Evolutionary conservation across 2,113 vertebrate genomes (phyloP).

Genomic region (Callithrix jacchus): DNA sequence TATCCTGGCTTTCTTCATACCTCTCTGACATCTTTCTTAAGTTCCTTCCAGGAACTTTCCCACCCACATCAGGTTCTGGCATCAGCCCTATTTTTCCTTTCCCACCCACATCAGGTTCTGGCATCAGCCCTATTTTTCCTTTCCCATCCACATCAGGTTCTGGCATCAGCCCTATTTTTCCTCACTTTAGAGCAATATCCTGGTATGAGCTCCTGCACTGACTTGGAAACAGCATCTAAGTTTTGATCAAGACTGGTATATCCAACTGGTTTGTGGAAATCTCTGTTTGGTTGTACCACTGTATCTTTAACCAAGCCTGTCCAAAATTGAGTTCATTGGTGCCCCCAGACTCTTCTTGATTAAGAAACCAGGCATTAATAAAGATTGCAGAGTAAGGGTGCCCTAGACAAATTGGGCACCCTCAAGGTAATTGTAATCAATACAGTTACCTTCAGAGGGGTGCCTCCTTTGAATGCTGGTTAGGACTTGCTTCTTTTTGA

Average conservation of each 20-base stretch:
- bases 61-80: neutral
- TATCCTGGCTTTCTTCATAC: neutral
- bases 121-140: neutral
- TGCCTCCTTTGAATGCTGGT: neutral
- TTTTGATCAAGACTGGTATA: neutral
- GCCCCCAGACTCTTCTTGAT: neutral
- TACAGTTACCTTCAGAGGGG: slow-evolving; percentile 50
- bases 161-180: neutral
- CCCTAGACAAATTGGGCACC: neutral
- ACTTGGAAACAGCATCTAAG: neutral
- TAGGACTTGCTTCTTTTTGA: slow-evolving; percentile 25
- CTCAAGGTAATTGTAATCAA: too few species aligned
- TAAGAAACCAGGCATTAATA: neutral
- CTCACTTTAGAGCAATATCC: neutral
- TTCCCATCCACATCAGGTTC: neutral
- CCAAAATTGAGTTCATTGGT: neutral
- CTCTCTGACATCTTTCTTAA: neutral
- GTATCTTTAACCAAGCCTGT: neutral
- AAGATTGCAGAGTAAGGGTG: neutral
- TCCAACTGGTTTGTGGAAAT: neutral
- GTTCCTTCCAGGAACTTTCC: neutral
- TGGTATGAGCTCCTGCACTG: neutral
- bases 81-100: neutral
- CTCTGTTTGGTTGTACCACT: neutral
- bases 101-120: neutral